Evolutionary conservation across 2,113 vertebrate species (phyloP).

Genomic region (Oostethus manadensis): DNA sequence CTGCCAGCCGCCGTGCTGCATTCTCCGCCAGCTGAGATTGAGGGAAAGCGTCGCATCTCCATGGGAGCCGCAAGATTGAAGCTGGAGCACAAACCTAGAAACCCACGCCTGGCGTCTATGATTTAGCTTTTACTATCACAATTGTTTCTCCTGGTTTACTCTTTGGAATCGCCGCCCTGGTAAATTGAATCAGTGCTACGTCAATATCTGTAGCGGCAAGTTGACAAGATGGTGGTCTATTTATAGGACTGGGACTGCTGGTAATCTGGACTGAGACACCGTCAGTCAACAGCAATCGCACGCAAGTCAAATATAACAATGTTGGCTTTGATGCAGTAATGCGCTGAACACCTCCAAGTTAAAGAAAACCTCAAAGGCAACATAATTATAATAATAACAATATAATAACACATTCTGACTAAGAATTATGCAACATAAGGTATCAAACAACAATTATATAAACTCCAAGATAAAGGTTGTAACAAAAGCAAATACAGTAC

Average conservation of each 20-base stretch:
- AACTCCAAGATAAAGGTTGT: too few relatives aligned
- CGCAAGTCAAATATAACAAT: not conserved
- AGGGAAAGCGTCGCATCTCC: not conserved
- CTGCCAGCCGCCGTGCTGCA: slow-evolving; percentile 53
- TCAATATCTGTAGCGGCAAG: not conserved
- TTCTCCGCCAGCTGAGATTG: slow-evolving; percentile 13
- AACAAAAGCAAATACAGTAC: too few relatives aligned
- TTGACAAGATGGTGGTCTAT: slow-evolving; percentile 4
- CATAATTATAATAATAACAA: too few relatives aligned
- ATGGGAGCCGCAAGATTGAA: not conserved
- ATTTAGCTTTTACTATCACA: not conserved
- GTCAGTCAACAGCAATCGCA: slow-evolving; percentile 3
- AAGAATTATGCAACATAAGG: too few relatives aligned
- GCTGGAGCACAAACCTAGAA: not conserved
- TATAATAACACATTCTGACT: too few relatives aligned
- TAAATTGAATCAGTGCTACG: slow-evolving; percentile 2
- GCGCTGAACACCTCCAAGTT: not conserved
- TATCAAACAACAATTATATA: too few relatives aligned
- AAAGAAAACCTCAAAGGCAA: not conserved
- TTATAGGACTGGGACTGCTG: not conserved
- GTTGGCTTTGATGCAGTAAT: not conserved
- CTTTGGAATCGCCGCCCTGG: not conserved
- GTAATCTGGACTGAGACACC: not conserved
- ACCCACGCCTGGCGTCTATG: not conserved
- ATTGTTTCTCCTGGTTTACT: not conserved